Evolutionary conservation across 2,113 vertebrate species (phyloP).

Genomic region (Rhinopithecus roxellana): DNA sequence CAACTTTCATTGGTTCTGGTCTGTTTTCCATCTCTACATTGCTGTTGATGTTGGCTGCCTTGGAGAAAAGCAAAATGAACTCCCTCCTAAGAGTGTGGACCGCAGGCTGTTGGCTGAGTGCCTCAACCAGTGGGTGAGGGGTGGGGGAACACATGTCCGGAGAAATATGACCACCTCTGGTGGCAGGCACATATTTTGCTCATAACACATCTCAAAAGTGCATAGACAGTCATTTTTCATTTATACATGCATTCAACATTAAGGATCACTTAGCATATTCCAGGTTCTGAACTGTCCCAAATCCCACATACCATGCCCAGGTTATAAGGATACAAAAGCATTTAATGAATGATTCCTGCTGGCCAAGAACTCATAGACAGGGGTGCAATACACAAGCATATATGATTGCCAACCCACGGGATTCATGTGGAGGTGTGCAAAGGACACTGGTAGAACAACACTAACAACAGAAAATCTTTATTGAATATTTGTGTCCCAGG

Average conservation of each 20-base stretch:
- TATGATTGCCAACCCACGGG: not conserved
- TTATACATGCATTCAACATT: not conserved
- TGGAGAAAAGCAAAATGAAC: constrained; percentile 56
- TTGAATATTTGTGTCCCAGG: not conserved
- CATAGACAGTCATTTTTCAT: not conserved
- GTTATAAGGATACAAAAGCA: not conserved
- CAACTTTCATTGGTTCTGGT: constrained; percentile 65
- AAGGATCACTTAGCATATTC: not conserved
- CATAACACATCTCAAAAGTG: not conserved
- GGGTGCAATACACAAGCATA: not conserved
- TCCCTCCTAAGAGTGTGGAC: constrained; percentile 36
- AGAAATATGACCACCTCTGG: constrained; percentile 40
- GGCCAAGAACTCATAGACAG: not conserved
- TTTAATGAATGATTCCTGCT: not conserved
- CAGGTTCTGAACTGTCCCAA: not conserved
- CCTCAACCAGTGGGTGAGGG: constrained; percentile 11
- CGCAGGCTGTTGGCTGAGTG: constrained; percentile 44
- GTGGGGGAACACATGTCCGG: constrained; percentile 27
- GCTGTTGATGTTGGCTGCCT: constrained; percentile 66
- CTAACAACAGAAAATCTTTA: not conserved
- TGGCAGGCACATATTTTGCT: constrained; percentile 38
- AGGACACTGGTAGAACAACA: not conserved
- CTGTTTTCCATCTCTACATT: constrained; percentile 68
- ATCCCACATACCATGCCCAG: not conserved
- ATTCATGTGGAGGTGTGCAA: too few species aligned